These are phyloP conservation scores for Upupa epops DNA, from an alignment of 2,113 vertebrate genomes.

Conservation along the genomic window DNA sequence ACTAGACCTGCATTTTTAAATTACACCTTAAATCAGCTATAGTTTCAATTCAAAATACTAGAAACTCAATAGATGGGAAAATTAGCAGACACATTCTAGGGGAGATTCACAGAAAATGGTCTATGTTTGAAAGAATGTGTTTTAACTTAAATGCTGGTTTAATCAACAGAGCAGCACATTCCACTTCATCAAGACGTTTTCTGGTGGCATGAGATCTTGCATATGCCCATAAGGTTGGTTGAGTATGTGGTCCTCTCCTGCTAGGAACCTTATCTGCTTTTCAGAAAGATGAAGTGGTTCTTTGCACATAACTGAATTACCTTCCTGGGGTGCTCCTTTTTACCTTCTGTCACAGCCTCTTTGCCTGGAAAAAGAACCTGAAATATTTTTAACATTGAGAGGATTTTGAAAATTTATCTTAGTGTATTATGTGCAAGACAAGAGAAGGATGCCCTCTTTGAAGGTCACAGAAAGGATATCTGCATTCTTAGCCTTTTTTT, in stretches of 20 bases:
- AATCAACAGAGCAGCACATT: conserved; percentile 28
- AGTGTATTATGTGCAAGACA: not conserved
- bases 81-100: not conserved
- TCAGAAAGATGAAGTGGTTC: conserved; percentile 64
- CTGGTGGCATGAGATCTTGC: conserved; percentile 44
- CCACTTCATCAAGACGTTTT: conserved; percentile 61
- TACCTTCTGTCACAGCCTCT: conserved; percentile 55
- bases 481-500: not conserved
- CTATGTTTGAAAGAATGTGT: conserved; percentile 9
- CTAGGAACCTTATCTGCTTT: conserved; percentile 62
- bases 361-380: conserved; percentile 47
- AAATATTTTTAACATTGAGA: conserved; percentile 51
- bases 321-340: conserved; percentile 65
- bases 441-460: not conserved
- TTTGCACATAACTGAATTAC: conserved; percentile 61
- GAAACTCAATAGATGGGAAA: not conserved
- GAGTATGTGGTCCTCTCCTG: conserved; percentile 70
- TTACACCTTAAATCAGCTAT: not conserved
- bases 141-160: conserved; percentile 42
- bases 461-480: not conserved
- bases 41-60: not conserved
- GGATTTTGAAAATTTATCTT: conserved; percentile 45
- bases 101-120: not conserved
- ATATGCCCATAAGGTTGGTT: conserved; percentile 57
- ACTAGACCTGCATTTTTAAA: not conserved